phyloP scores from a whole-genome alignment of 2,888 invertebrate species.

The Hanleya hanleyi region DNA sequence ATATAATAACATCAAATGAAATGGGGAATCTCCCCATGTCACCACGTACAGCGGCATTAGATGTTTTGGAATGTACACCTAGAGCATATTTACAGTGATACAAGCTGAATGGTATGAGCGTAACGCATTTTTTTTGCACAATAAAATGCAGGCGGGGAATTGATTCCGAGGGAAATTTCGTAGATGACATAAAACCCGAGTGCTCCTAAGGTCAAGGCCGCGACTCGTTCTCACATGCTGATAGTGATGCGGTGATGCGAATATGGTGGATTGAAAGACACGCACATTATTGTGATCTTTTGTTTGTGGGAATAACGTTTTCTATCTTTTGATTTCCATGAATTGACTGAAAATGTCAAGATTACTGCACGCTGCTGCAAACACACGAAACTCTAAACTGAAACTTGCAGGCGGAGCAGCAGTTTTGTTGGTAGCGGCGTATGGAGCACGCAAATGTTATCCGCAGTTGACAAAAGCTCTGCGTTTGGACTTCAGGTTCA shows the following conservation, averaged over 20 bases:
- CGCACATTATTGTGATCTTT: too few species aligned
- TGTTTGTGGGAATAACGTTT: not conserved
- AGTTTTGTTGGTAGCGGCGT: constrained; percentile 56
- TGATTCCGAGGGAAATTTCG: not conserved
- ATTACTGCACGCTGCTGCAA: constrained; percentile 40
- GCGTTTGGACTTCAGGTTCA: not conserved
- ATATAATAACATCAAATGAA: too few species aligned
- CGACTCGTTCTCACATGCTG: constrained; percentile 2
- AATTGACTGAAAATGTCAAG: constrained; percentile 50
- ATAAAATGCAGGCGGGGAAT: not conserved
- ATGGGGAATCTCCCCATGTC: too few species aligned
- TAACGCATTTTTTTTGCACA: too few species aligned
- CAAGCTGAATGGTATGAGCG: too few species aligned
- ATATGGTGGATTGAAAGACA: too few species aligned
- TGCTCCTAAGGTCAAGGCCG: not conserved
- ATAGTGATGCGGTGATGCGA: not conserved
- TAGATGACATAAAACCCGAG: not conserved
- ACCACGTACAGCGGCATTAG: too few species aligned
- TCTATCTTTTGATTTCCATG: too few species aligned
- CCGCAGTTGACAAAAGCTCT: constrained; percentile 38
- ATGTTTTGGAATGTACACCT: too few species aligned
- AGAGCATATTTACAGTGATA: too few species aligned
- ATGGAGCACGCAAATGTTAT: constrained; percentile 55
- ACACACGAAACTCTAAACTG: constrained; percentile 39
- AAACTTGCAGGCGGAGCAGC: constrained; percentile 58